Percentiles rank a stretch among this genome's conserved stretches.
Evolutionary conservation across 2,888 invertebrate species (phyloP).

Genomic region (Gandaritis pyraliata): DNA sequence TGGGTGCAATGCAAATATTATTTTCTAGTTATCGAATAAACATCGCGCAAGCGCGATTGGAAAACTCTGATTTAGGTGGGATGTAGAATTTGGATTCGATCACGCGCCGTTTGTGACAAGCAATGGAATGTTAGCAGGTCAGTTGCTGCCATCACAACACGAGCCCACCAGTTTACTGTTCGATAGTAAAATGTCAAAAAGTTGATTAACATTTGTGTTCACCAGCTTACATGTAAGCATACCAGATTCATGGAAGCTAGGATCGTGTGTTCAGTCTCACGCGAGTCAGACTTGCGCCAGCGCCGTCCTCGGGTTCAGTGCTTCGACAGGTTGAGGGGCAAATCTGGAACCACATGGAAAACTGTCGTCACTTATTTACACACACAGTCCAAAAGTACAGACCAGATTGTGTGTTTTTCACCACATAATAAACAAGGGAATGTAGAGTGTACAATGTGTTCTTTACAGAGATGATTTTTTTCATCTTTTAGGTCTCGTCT

Average conservation of each 20-base stretch:
- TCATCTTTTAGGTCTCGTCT: too few relatives aligned
- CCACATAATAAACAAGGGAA: too few relatives aligned
- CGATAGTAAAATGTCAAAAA: slow-evolving; percentile 41
- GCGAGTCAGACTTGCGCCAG: slow-evolving; percentile 56
- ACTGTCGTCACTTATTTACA: neutral
- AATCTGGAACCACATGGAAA: slow-evolving; percentile 86
- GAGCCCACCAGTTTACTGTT: slow-evolving; percentile 61
- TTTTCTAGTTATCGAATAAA: slow-evolving; percentile 55
- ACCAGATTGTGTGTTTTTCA: too few relatives aligned
- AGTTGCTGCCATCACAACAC: slow-evolving; percentile 44
- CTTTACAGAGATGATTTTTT: too few relatives aligned
- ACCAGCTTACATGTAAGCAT: slow-evolving; percentile 42
- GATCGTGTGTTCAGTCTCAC: slow-evolving; percentile 67
- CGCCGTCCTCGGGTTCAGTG: slow-evolving; percentile 79
- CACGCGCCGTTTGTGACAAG: slow-evolving; percentile 66
- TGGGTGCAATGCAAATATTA: slow-evolving; percentile 61
- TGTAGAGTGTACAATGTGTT: too few relatives aligned
- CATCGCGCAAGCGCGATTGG: slow-evolving; percentile 59
- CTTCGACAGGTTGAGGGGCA: slow-evolving; percentile 95
- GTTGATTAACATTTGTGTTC: slow-evolving; percentile 41
- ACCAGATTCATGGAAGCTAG: slow-evolving; percentile 50
- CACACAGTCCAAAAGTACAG: too few relatives aligned
- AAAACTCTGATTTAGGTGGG: slow-evolving; percentile 72
- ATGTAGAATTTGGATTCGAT: slow-evolving; percentile 72
- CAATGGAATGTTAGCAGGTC: slow-evolving; percentile 73